Percentiles rank a stretch among this genome's conserved stretches.
Conservation (phyloP, 2,797 vertebrate species). For the Acomys russatus region DNA sequence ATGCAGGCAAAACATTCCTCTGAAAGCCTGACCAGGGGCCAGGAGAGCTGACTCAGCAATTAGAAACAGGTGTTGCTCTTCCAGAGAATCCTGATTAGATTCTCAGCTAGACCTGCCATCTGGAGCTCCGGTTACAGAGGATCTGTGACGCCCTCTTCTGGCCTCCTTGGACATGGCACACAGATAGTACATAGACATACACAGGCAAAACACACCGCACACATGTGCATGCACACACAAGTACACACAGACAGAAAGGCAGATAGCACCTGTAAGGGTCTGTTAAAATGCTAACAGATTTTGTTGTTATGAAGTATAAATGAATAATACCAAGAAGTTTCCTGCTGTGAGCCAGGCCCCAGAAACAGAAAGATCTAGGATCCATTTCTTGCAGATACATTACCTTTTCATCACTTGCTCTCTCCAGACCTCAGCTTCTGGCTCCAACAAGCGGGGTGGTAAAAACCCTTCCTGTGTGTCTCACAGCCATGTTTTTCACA, state of each 20-base stretch:
- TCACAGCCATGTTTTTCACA: not conserved
- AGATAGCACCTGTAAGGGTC: not conserved
- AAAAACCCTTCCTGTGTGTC: not conserved
- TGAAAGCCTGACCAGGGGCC: not conserved
- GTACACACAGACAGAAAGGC: too few relatives aligned
- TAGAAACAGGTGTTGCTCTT: not conserved
- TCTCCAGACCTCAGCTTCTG: slow-evolving; percentile 3
- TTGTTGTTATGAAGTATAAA: not conserved
- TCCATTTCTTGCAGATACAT: not conserved
- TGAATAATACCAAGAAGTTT: not conserved
- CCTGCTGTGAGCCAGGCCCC: not conserved
- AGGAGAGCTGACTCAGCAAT: not conserved
- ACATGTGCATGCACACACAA: not conserved
- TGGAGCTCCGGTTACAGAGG: not conserved
- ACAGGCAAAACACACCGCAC: not conserved
- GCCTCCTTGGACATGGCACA: not conserved
- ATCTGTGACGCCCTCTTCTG: not conserved
- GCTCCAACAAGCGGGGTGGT: not conserved
- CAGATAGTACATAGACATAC: not conserved
- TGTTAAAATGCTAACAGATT: not conserved
- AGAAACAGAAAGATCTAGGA: not conserved
- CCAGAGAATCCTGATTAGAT: too few relatives aligned
- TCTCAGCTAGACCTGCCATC: not conserved
- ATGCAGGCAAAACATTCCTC: not conserved
- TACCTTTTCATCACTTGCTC: not conserved